Conservation (phyloP, 2,113 vertebrate genomes). For the Vanacampus margaritifer region DNA sequence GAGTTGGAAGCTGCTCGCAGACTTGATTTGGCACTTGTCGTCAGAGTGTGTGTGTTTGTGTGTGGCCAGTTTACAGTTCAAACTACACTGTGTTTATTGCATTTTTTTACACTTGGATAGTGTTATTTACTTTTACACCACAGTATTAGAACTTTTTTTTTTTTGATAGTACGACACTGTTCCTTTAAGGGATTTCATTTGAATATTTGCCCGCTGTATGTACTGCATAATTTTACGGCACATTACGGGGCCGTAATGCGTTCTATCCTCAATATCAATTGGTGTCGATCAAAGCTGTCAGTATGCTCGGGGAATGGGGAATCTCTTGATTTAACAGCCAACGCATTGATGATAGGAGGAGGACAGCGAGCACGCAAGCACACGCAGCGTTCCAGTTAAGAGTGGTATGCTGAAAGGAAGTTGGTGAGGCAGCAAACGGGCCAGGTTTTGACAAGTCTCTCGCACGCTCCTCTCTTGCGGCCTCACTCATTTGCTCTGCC, state of each 20-base stretch:
- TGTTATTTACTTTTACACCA: not conserved
- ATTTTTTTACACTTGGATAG: no score
- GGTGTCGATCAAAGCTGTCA: not conserved
- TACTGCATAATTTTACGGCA: not conserved
- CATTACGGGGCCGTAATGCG: not conserved
- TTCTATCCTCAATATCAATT: not conserved
- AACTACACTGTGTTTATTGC: no score
- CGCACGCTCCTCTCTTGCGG: not conserved
- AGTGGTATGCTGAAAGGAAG: constrained; percentile 30
- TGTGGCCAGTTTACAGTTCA: no score
- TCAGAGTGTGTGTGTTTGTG: no score
- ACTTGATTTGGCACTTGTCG: no score
- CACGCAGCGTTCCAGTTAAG: not conserved
- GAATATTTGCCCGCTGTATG: not conserved
- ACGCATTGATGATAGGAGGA: not conserved
- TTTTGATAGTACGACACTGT: not conserved
- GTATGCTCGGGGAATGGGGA: not conserved
- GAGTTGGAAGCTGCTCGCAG: no score
- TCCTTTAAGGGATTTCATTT: no score
- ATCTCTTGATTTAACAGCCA: not conserved
- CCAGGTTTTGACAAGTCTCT: constrained; percentile 45
- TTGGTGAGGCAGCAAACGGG: constrained; percentile 11
- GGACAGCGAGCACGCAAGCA: not conserved
- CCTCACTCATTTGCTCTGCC: constrained; percentile 7
- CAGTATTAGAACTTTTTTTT: no score